Base-by-base conservation (phyloP, 2,113 vertebrate species). In the Ramphastos sulfuratus region DNA sequence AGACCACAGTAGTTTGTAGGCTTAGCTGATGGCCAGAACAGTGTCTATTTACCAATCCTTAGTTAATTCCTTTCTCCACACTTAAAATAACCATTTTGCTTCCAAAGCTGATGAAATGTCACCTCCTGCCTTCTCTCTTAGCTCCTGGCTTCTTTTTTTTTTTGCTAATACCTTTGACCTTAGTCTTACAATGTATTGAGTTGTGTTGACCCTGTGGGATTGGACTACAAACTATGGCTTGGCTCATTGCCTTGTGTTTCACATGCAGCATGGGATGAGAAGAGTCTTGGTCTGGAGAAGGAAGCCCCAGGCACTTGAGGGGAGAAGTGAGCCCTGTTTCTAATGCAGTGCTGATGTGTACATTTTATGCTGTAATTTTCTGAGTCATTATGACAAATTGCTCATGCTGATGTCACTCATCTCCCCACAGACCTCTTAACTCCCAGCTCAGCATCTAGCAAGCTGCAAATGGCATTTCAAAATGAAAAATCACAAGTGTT, bases 401-500 rank as follows among this genome's bases (percentile, higher is more conserved):
- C 82, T 91, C 39, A 2, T 39, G 82, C 56, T 89, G 86, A 46
- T 84, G 87, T 79, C 94, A 78, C 85, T 92, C 79, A 28, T 90
- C 89, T 93, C 90, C 84, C 82, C 90, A 76, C 27, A 59, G 75
- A 73, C 64, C 65, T 54, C 74, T 73, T 17, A 75, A 46, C 73
- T 87, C 90, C 81, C 86, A 42, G 75, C 67, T 39, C 89, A 87
- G 91, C 60, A 30, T 25, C 67, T 31, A 82, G 80, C 71, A 85
- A 81, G 80, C 56, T 94, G 95, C 74, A 95, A 95, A 65, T 15
- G 48, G 44, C 39, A 72, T 75, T 93, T 96, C 84, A 64, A 87
- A 95, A 92, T 93, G 92, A 91, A 95, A 93, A 95, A 87, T 91
- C 7, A 20, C 81, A 94, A 88, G 85, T 90, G 63, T 73, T 94